phyloP scores from a whole-genome alignment of 35 echinoderm and acorn worm species.

The Lytechinus pictus region DNA sequence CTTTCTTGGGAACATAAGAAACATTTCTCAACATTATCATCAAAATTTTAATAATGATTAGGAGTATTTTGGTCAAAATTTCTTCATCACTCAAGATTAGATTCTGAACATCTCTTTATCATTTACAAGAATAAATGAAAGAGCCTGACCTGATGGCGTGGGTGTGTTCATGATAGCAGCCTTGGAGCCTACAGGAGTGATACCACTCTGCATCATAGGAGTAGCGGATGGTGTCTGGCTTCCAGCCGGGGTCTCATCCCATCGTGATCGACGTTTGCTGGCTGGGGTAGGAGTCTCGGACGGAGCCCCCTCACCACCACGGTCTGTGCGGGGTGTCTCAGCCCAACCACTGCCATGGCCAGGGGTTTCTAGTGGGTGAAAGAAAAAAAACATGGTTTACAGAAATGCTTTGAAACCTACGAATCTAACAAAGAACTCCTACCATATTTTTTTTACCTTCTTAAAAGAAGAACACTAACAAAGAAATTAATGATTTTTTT shows the following conservation, averaged over 20 bases:
- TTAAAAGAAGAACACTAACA: too few species aligned
- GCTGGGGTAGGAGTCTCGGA: conserved; percentile 89
- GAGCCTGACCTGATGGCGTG: conserved; percentile 58
- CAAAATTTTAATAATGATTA: too few species aligned
- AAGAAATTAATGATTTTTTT: too few species aligned
- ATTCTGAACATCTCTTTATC: too few species aligned
- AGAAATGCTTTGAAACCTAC: too few species aligned
- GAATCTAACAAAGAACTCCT: too few species aligned
- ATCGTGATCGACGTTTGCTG: conserved; percentile 85
- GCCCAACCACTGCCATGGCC: conserved; percentile 99
- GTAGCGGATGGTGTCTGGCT: conserved; percentile 83
- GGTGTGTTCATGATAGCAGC: conserved; percentile 91
- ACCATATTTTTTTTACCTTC: too few species aligned
- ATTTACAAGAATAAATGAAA: too few species aligned
- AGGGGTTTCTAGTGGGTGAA: conserved; percentile 77
- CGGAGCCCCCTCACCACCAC: conserved; percentile 78
- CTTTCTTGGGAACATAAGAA: too few species aligned
- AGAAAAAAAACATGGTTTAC: not conserved
- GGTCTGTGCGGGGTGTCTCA: conserved; percentile 97
- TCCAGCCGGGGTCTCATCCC: conserved; percentile 97
- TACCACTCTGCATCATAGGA: conserved; percentile 67
- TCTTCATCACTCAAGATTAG: too few species aligned
- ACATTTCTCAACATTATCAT: too few species aligned
- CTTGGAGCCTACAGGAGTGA: conserved; percentile 94
- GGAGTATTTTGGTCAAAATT: too few species aligned